Base-by-base conservation (phyloP, 2,888 invertebrate species). In the Schrankia costaestrigalis region DNA sequence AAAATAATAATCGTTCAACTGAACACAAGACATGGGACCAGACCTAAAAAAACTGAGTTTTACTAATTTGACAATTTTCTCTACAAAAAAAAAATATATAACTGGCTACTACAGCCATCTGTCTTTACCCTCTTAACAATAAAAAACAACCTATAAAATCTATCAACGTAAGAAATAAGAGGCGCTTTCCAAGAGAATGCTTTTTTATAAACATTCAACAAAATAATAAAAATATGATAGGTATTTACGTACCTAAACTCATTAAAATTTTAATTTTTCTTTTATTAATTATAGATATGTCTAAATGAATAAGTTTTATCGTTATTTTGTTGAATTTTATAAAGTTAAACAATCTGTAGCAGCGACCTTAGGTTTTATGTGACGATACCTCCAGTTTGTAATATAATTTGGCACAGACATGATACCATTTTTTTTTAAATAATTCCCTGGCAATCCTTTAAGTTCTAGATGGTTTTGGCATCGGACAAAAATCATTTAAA, bases 1-100 rank as follows among this genome's bases (percentile, higher is more conserved):
- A 86, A 86, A 86, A 86, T 86, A 85, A 86, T 86, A 87, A 84
- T 86, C 81, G 85, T 86, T 81, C 84, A 82, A 80, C 79, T 84
- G 87, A 87, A 86, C 86, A 86, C 85, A 86, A 83, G 82, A 80
- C 66, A 80, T 64, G 75, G 81, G 80, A 75, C 71, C 85, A 78
- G 85, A 82, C 80, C 82, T 84, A 84, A 79, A 79, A 75, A 76
- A 25, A 79, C 72, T 82, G 82, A 82, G 81, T 83, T 81, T 54
- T 68, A 66, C 80, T 83, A 85, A 80, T 78, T 83, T 84, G 81
- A 76, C 79, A 84, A 73, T 70, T 74, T 70, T 72, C 66, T 70
- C 72, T 79, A 76, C 67, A 74, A 71, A 71, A 68, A 71, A 71
- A 74, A 65, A n/a, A n/a, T n/a, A n/a, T 64, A 71, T 69, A 77